Evolutionary conservation across 2,113 vertebrate genomes (phyloP).

Genomic region (Paradoxurus hermaphroditus): DNA sequence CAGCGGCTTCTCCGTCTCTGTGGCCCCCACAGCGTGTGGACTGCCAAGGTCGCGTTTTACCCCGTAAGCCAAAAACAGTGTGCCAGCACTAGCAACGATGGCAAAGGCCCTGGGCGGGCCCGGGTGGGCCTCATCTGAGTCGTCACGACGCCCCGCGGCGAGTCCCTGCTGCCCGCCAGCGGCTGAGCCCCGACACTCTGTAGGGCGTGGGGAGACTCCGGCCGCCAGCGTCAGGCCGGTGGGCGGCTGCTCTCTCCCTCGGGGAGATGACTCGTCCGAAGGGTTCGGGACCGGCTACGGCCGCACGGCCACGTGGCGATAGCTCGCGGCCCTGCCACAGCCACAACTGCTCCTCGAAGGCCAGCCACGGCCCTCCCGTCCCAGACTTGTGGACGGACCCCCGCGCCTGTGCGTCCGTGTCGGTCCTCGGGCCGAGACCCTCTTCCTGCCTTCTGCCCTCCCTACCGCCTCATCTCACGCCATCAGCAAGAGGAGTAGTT

Average conservation of each 20-base stretch:
- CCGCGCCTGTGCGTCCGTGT: fast-evolving
- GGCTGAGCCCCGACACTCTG: fast-evolving
- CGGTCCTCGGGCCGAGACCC: not conserved
- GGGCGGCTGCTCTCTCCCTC: not conserved
- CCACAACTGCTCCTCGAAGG: not conserved
- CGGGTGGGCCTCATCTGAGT: fast-evolving
- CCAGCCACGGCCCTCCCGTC: fast-evolving
- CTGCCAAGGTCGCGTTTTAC: too few relatives aligned
- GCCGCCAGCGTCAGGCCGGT: not conserved
- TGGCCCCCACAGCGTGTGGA: not conserved
- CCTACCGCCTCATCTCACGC: not conserved
- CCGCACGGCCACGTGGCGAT: fast-evolving
- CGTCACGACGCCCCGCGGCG: fast-evolving
- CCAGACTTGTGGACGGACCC: fast-evolving
- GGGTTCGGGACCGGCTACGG: fast-evolving
- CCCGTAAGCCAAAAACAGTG: too few relatives aligned
- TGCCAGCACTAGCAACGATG: too few relatives aligned
- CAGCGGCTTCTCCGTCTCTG: not conserved
- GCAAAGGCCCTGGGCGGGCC: not conserved
- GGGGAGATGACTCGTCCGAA: not conserved
- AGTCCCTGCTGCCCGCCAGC: fast-evolving
- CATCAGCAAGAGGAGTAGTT: not conserved
- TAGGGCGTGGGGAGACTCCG: not conserved
- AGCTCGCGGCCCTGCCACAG: fast-evolving
- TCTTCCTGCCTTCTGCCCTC: not conserved